Conservation (phyloP, 1,140 invertebrate genomes). For the Melipona quadrifasciata region DNA sequence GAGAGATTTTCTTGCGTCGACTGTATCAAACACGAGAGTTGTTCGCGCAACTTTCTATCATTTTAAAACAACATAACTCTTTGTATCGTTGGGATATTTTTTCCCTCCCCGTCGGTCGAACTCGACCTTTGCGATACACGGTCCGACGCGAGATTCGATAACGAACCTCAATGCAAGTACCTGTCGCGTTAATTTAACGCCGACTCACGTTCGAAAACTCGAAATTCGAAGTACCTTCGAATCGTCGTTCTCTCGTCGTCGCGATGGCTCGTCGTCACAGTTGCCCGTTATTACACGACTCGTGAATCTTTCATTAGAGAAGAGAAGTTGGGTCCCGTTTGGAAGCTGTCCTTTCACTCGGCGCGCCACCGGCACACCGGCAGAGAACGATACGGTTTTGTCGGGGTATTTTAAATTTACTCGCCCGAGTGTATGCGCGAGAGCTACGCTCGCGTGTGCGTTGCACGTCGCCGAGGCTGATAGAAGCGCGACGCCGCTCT, state of each 20-base stretch:
- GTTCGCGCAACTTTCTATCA: no score
- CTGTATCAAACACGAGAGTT: no score
- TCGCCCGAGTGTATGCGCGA: no score
- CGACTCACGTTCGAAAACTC: neutral
- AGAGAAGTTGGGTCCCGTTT: neutral
- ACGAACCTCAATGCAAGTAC: no score
- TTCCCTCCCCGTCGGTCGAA: no score
- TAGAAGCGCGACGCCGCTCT: slow-evolving; percentile 3
- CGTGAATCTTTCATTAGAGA: slow-evolving; percentile 13
- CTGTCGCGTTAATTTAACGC: no score
- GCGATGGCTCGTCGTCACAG: neutral
- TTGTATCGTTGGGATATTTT: no score
- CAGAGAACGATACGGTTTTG: neutral
- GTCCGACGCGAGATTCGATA: no score
- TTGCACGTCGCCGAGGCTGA: neutral
- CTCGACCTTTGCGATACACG: no score
- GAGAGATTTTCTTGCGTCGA: neutral
- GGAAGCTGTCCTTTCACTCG: neutral
- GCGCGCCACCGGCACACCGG: neutral
- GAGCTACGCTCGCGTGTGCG: neutral
- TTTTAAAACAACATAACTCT: no score
- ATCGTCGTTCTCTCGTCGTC: neutral
- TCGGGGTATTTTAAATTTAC: neutral
- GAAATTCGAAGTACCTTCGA: neutral
- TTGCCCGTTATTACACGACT: slow-evolving; percentile 1